Evolutionary conservation across 2,888 invertebrate genomes (phyloP), one percentile per base, ranked within the genome.

Genomic region (Anthrax anthrax): DNA sequence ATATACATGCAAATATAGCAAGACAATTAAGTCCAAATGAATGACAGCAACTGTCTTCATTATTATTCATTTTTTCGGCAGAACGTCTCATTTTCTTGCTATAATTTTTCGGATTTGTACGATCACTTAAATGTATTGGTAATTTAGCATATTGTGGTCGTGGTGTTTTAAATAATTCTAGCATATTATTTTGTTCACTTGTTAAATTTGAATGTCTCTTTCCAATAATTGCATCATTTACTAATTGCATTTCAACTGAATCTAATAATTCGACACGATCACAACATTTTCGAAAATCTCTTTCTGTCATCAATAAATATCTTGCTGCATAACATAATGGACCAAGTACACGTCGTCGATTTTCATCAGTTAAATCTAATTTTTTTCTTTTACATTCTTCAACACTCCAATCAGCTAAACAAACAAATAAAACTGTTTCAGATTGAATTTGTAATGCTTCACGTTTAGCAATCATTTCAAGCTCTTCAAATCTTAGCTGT

Each of bases 51-150:
- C 65, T 59, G 43, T 66, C 62, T 34, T 63, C 61, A 18, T 60
- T 60, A 48, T 57, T 52, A n/a, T 36, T 16, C 12, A 32, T 12
- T 32, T 32, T 32, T 32, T 32, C 29, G 12, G 29, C 29, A 16
- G 61, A 59, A 5, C 59, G 56, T 8, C 68, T 55, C 68, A 69
- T 69, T 57, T 67, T 67, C 51, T 66, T 67, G 13, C 65, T 60
- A 52, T 68, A 69, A 46, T 67, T 68, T 50, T 66, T 66, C 0
- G 64, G 66, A 54, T 63, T 61, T 48, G 63, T 66, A 13, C 68
- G 63, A 54, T 66, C 65, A 50, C 68, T 68, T 29, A 69, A 58
- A 54, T 68, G 59, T 46, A 69, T 67, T 29, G 68, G 68, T 62
- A 69, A 64, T 51, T 60, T 59, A 38, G 68, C 61, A 47, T 65